These are phyloP conservation scores for Netelia inedita DNA, from an alignment of 2,888 invertebrate species.

Conservation along the genomic window DNA sequence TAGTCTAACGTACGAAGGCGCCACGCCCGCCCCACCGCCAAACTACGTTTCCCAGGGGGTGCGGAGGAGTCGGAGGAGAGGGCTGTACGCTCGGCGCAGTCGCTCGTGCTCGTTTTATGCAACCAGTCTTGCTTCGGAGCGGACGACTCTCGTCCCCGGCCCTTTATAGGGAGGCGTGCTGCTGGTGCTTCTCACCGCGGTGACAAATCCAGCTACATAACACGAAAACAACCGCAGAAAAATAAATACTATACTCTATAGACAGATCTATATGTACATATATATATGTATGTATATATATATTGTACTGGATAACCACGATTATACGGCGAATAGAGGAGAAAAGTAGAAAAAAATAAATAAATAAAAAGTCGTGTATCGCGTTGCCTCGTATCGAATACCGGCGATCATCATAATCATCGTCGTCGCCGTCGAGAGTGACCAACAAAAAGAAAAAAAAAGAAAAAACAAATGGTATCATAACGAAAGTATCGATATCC, in stretches of 20 bases:
- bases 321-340: neutral
- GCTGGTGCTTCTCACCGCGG: slow-evolving; percentile 65
- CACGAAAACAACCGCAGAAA: slow-evolving; percentile 6
- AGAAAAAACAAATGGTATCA: neutral
- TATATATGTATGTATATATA: slow-evolving; percentile 13
- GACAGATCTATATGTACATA: neutral
- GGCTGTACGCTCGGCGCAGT: slow-evolving; percentile 79
- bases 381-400: slow-evolving; percentile 23
- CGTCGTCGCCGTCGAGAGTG: neutral
- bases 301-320: neutral
- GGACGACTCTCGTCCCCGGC: slow-evolving; percentile 78
- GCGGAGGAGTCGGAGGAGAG: slow-evolving; percentile 70
- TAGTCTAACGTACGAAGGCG: slow-evolving; percentile 73
- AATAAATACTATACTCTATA: neutral
- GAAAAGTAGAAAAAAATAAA: neutral
- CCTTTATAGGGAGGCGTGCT: slow-evolving; percentile 78
- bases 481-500: slow-evolving; percentile 8
- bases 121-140: slow-evolving; percentile 84
- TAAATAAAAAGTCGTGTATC: slow-evolving; percentile 7
- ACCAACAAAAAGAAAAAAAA: neutral
- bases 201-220: slow-evolving; percentile 56
- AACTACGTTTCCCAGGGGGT: slow-evolving; percentile 64
- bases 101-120: slow-evolving; percentile 83
- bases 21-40: slow-evolving; percentile 82
- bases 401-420: slow-evolving; percentile 33